Percentiles rank a stretch among this genome's conserved stretches.
These are phyloP conservation scores for Bugula neritina DNA, from an alignment of 2,888 invertebrate genomes.

Conservation along the genomic window DNA sequence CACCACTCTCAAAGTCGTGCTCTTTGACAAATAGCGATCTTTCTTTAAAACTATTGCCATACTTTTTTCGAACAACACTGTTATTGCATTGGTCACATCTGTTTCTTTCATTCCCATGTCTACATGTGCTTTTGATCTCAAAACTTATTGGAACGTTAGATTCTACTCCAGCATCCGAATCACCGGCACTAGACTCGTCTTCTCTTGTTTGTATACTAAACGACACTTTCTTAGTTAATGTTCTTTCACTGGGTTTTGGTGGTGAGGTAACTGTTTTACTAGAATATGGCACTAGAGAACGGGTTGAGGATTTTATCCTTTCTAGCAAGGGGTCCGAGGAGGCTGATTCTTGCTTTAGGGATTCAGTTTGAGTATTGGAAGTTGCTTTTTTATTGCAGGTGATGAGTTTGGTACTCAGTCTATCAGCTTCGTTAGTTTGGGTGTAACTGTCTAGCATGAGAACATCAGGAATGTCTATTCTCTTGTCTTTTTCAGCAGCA, in stretches of 20 bases:
- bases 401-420: conserved; percentile 11
- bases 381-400: neutral
- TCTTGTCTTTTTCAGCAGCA: neutral
- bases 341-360: neutral
- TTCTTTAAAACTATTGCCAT: neutral
- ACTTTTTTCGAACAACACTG: neutral
- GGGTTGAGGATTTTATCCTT: neutral
- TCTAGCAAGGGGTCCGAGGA: neutral
- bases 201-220: neutral
- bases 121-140: neutral
- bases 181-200: neutral
- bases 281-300: neutral
- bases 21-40: neutral
- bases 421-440: conserved; percentile 21
- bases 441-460: conserved; percentile 23
- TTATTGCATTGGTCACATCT: conserved; percentile 5
- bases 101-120: conserved; percentile 13
- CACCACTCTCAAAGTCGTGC: neutral
- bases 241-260: neutral
- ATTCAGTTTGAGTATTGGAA: neutral
- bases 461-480: neutral
- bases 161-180: neutral
- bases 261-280: neutral
- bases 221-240: conserved; percentile 7
- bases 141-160: neutral